These are phyloP conservation scores for Ptiloglossa arizonensis DNA, from an alignment of 1,140 invertebrate genomes.

Conservation along the genomic window DNA sequence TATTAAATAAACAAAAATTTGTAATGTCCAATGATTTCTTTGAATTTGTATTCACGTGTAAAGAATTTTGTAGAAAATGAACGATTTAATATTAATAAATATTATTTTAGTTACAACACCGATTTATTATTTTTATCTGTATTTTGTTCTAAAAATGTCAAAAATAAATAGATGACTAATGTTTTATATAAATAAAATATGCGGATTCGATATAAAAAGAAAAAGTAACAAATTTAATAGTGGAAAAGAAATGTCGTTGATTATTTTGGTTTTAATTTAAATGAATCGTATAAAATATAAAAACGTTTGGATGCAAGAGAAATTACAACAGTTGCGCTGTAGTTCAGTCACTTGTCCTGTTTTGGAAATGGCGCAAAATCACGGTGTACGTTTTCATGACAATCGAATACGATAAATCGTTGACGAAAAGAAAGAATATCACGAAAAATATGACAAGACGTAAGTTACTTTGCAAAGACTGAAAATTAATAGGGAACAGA, in stretches of 20 bases:
- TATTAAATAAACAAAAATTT: conserved; percentile 10
- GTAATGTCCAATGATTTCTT: not conserved
- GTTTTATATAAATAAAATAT: conserved; percentile 5
- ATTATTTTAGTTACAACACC: conserved; percentile 9
- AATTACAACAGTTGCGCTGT: conserved; percentile 46
- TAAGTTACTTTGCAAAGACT: conserved; percentile 17
- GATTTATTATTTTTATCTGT: not conserved
- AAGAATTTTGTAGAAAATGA: not conserved
- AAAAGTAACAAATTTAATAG: not conserved
- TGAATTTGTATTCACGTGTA: not conserved
- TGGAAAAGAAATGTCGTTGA: not conserved
- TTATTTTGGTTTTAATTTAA: not conserved
- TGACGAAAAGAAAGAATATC: not conserved
- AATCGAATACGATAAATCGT: conserved; percentile 4
- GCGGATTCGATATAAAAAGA: conserved; percentile 3
- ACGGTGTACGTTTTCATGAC: conserved; percentile 21
- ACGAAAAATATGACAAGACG: conserved; percentile 24
- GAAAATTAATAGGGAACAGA: conserved; percentile 36
- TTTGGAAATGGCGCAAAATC: conserved; percentile 50
- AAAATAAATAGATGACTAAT: not conserved
- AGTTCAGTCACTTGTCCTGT: conserved; percentile 36
- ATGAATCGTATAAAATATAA: not conserved
- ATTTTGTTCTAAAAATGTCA: no score
- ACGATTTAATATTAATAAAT: conserved; percentile 1
- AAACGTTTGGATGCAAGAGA: not conserved